Evolutionary conservation across 2,888 invertebrate species (phyloP), one percentile per base, ranked within the genome.

Genomic region (Scaptomyza polygonia): DNA sequence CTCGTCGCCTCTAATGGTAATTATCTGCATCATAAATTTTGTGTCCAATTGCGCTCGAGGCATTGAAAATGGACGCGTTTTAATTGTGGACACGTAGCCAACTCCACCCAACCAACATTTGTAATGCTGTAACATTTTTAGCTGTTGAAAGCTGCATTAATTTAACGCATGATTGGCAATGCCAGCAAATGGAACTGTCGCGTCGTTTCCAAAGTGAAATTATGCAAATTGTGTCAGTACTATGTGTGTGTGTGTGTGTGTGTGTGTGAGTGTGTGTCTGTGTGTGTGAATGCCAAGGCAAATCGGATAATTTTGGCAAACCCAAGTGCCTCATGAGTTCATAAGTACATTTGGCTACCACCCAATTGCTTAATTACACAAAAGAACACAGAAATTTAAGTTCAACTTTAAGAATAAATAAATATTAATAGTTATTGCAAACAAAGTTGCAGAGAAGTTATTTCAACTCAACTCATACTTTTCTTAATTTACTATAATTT

Each of bases 21-120:
- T 87, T 87, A 89, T 88, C 77, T 74, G 78, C 78, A 69, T 75
- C 88, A 88, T 88, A 86, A 82, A 86, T 85, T 85, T 77, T 72
- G 70, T 65, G 73, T 73, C 56, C 74, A 73, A 81, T 87, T 71
- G 47, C 79, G 74, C 79, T 76, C 63, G 66, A 64, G 68, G 87
- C 72, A 64, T 52, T 52, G 45, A 51, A 57, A 69, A 32, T 67
- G 66, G 47, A 63, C 52, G 58, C 57, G 56, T 61, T 75, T 80
- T 80, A 81, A 85, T 78, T 72, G 84, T 72, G 49, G 42, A 48
- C 52, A 29, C 40, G 21, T 25, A 21, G 40, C 25, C 62, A 27
- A 29, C 48, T 39, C 58, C 51, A 30, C 18, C 45, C 43, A 11
- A 29, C 32, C 7, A 16, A 32, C 25, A 42, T 47, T 11, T 45